Conservation (phyloP, 92 coral and sea anemone genomes). For the Palythoa heliodiscus region DNA sequence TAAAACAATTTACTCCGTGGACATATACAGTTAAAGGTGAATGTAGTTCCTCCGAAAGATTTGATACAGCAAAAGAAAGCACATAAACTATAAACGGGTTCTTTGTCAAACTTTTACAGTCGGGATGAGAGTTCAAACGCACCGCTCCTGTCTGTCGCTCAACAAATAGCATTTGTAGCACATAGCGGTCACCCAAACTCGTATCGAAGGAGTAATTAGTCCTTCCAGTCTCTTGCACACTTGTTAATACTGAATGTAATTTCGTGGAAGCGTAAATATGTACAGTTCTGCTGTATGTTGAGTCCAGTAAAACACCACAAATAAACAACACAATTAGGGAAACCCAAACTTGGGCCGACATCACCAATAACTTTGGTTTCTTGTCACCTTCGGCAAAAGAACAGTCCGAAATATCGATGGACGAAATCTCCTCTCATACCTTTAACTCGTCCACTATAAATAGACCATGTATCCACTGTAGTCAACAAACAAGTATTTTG, state of each 20-base stretch:
- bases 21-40: conserved; percentile 45
- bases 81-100: conserved; percentile 65
- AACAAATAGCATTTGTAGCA: conserved; percentile 59
- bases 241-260: conserved; percentile 61
- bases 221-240: conserved; percentile 63
- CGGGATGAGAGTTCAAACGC: conserved; percentile 61
- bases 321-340: conserved; percentile 33
- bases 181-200: conserved; percentile 43
- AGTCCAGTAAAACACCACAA: conserved; percentile 37
- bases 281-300: conserved; percentile 63
- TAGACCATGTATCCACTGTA: not conserved
- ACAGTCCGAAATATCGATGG: conserved; percentile 34
- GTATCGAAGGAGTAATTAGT: conserved; percentile 54
- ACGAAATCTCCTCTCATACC: not conserved
- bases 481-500: not conserved
- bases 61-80: conserved; percentile 58
- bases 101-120: conserved; percentile 63
- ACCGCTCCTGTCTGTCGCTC: conserved; percentile 74
- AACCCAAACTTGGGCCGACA: conserved; percentile 36
- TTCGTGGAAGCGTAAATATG: conserved; percentile 75
- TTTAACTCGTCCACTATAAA: not conserved
- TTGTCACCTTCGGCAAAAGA: conserved; percentile 54
- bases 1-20: conserved; percentile 61
- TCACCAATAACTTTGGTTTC: conserved; percentile 40
- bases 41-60: conserved; percentile 46